A percentile compares a stretch with the other conserved stretches of the same genome.
Conservation (phyloP, 2,888 invertebrate genomes). For the Drosophila yooni region DNA sequence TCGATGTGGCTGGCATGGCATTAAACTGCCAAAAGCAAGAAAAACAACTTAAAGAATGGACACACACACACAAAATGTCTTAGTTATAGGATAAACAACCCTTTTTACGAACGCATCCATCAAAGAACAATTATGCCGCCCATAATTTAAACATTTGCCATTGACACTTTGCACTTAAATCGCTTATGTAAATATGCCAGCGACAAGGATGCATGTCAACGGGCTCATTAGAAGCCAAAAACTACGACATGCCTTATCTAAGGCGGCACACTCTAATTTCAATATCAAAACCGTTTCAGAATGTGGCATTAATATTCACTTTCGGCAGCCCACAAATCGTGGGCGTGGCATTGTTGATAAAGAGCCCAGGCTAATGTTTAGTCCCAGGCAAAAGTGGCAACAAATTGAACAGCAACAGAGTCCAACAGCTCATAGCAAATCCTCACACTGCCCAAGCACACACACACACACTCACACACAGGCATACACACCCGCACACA, state of each 20-base stretch:
- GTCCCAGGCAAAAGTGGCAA: conserved; percentile 35
- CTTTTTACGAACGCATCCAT: conserved; percentile 21
- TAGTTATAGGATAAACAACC: conserved; percentile 12
- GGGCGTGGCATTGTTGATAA: conserved; percentile 62
- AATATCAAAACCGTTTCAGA: conserved; percentile 65
- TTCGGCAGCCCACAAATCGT: conserved; percentile 37
- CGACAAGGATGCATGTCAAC: conserved; percentile 22
- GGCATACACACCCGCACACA: background rate
- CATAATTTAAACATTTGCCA: conserved; percentile 61
- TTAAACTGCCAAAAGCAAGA: conserved; percentile 6
- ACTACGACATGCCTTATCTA: conserved; percentile 57
- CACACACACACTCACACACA: conserved; percentile 1
- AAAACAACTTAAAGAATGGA: conserved; percentile 8
- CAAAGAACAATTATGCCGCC: conserved; percentile 57
- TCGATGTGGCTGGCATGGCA: conserved; percentile 15
- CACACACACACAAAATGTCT: background rate
- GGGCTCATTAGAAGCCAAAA: conserved; percentile 47
- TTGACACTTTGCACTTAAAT: conserved; percentile 47
- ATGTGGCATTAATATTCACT: conserved; percentile 69
- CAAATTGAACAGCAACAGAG: conserved; percentile 54
- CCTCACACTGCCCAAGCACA: conserved; percentile 45
- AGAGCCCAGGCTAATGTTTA: conserved; percentile 34
- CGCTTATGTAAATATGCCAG: conserved; percentile 70
- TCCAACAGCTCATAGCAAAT: conserved; percentile 57
- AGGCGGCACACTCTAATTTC: conserved; percentile 52